Conservation (phyloP, 2,888 invertebrate species). For the Brenthis ino region DNA sequence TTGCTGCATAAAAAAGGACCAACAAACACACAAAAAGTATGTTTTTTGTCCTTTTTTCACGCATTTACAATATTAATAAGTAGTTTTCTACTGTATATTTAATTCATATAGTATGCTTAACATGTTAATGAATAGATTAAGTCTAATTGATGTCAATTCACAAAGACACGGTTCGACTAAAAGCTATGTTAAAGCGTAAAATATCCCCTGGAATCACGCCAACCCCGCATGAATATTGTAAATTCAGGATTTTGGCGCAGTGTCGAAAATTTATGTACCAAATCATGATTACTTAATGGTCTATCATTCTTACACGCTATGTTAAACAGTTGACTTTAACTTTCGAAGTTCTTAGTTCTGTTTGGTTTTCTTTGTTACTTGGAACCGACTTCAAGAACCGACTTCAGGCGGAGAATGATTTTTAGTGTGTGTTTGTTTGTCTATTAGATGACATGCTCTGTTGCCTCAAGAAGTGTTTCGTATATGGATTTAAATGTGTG, state of each 20-base stretch:
- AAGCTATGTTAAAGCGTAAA: constrained; percentile 29
- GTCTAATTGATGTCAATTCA: constrained; percentile 10
- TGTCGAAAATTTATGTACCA: constrained; percentile 38
- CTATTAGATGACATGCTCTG: too few species aligned
- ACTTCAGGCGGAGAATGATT: too few species aligned
- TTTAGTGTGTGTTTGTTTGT: too few species aligned
- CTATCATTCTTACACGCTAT: constrained; percentile 29
- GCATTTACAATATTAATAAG: too few species aligned
- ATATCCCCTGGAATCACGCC: constrained; percentile 28
- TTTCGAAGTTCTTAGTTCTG: constrained; percentile 3
- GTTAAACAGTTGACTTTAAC: constrained; percentile 14
- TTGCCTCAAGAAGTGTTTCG: too few species aligned
- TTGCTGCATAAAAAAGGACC: too few species aligned
- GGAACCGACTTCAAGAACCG: too few species aligned
- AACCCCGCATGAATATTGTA: constrained; percentile 36
- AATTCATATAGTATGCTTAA: too few species aligned
- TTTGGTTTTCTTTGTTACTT: background rate
- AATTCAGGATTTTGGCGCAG: constrained; percentile 39
- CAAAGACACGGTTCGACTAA: constrained; percentile 25
- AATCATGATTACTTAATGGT: constrained; percentile 36
- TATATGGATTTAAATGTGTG: too few species aligned
- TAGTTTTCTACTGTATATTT: too few species aligned
- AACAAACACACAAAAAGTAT: too few species aligned
- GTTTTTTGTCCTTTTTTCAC: too few species aligned
- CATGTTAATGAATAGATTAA: background rate